Percentiles rank a stretch among this genome's conserved stretches.
These are phyloP conservation scores for Spheniscus mendiculus DNA, from an alignment of 2,113 vertebrate species.

Conservation along the genomic window DNA sequence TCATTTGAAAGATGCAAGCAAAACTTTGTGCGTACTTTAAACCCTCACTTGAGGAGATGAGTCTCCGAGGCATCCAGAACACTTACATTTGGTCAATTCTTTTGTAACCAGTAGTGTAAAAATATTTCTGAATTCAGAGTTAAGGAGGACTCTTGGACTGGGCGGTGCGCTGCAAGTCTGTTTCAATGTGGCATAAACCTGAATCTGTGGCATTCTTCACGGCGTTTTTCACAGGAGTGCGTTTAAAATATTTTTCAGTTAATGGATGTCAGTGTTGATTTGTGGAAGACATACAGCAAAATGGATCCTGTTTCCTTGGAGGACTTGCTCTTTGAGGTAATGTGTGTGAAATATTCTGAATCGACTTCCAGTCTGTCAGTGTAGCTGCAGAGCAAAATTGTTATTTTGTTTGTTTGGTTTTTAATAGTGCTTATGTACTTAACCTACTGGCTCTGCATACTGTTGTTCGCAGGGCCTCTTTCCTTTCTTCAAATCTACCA, in stretches of 20 bases:
- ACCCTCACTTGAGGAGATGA: neutral
- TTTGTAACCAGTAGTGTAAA: neutral
- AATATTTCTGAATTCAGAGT: neutral
- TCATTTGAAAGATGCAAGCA: neutral
- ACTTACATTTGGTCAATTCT: neutral
- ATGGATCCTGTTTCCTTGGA: slow-evolving; percentile 92
- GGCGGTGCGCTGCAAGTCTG: neutral
- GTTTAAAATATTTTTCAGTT: slow-evolving; percentile 76
- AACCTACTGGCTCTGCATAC: neutral
- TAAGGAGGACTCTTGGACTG: neutral
- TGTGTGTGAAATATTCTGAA: neutral
- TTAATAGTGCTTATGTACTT: neutral
- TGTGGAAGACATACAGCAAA: slow-evolving; percentile 90
- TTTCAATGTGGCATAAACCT: neutral
- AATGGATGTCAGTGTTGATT: slow-evolving; percentile 89
- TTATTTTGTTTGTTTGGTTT: neutral
- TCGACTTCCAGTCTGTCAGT: neutral
- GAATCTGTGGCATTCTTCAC: fast-evolving
- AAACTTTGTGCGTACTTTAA: neutral
- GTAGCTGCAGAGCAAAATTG: neutral
- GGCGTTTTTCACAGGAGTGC: neutral
- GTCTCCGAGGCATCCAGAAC: neutral
- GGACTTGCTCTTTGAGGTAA: slow-evolving; percentile 87
- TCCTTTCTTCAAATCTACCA: neutral
- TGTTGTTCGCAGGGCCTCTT: neutral